Evolutionary conservation across 2,888 invertebrate species (phyloP).

Genomic region (Zhuqinia jingwanae): DNA sequence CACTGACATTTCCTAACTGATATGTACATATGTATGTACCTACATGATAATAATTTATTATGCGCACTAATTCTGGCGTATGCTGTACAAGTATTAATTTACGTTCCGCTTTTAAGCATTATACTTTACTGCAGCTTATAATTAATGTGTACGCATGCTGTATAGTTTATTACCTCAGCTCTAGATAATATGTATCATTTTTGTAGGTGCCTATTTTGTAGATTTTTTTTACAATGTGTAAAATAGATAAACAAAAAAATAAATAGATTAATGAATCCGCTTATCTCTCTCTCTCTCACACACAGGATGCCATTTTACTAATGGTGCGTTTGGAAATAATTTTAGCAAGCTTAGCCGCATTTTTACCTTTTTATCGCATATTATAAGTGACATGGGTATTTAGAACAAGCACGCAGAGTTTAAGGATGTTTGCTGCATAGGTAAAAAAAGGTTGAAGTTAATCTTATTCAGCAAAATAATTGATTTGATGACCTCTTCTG

Average conservation of each 20-base stretch:
- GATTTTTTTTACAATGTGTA: too few species aligned
- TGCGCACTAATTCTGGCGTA: neutral
- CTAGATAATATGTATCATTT: too few species aligned
- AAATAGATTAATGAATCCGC: neutral
- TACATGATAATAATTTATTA: neutral
- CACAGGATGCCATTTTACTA: neutral
- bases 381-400: neutral
- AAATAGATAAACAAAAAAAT: constrained; percentile 1
- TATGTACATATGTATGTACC: neutral
- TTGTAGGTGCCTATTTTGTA: too few species aligned
- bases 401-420: too few species aligned
- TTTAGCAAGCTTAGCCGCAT: constrained; percentile 16
- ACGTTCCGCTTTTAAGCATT: neutral
- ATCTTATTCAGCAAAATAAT: too few species aligned
- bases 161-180: too few species aligned
- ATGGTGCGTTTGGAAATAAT: neutral
- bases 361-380: neutral
- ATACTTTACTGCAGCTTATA: neutral
- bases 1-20: constrained; percentile 56
- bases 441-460: too few species aligned
- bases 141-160: too few species aligned
- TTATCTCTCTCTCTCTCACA: too few species aligned
- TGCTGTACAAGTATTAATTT: neutral
- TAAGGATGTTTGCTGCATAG: too few species aligned
- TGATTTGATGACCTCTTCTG: too few species aligned